These are phyloP conservation scores for Kryptopterus vitreolus DNA, from an alignment of 2,797 vertebrate species.

Conservation along the genomic window DNA sequence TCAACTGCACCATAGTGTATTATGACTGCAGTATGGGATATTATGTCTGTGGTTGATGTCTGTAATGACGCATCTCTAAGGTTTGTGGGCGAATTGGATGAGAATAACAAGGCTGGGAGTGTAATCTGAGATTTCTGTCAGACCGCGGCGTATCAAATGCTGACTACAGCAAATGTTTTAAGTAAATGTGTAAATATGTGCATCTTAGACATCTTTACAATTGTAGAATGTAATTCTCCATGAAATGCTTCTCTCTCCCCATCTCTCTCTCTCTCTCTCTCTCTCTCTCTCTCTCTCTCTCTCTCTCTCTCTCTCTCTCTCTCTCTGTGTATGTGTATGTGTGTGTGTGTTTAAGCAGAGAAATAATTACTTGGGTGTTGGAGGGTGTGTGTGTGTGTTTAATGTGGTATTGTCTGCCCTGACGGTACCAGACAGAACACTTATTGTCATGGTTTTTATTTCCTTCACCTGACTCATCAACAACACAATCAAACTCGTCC, in stretches of 20 bases:
- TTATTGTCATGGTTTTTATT: constrained; percentile 11
- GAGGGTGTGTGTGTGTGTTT: neutral
- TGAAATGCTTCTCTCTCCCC: neutral
- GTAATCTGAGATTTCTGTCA: neutral
- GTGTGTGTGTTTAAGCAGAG: neutral
- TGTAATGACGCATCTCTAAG: constrained; percentile 19
- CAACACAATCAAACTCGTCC: constrained; percentile 16
- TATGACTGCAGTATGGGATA: constrained; percentile 11
- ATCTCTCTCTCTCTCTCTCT: neutral
- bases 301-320: neutral
- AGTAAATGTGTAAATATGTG: neutral
- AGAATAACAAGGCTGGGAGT: neutral
- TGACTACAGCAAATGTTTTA: neutral
- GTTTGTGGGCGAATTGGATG: neutral
- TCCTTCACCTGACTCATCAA: constrained; percentile 9
- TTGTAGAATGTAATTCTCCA: neutral
- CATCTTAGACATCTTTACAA: neutral
- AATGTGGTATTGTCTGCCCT: neutral
- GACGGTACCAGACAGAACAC: constrained; percentile 29
- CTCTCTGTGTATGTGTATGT: neutral
- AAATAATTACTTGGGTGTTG: too few relatives aligned
- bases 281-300: neutral
- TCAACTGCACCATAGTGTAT: constrained; percentile 11
- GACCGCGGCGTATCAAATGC: neutral
- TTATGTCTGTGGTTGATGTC: neutral